These are phyloP conservation scores for Chirona hameri DNA, from an alignment of 2,888 invertebrate species.

Conservation along the genomic window DNA sequence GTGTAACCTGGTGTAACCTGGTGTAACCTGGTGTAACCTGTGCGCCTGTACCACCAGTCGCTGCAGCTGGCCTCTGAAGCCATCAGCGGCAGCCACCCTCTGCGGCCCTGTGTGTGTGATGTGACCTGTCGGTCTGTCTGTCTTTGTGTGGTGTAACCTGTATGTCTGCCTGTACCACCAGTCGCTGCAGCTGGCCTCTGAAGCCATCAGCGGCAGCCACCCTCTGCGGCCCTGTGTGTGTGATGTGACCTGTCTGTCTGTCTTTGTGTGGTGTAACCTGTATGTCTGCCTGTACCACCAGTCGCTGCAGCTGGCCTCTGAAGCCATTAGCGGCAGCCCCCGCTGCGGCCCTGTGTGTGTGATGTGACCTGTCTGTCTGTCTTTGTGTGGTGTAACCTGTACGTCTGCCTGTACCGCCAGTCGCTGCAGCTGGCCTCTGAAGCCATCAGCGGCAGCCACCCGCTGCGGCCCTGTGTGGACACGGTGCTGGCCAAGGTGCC, in stretches of 20 bases:
- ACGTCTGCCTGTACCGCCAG: conserved; percentile 49
- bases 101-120: conserved; percentile 66
- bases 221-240: conserved; percentile 62
- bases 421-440: conserved; percentile 78
- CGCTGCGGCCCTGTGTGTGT: conserved; percentile 63
- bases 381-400: too few relatives aligned
- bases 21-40: too few relatives aligned
- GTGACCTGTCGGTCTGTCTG: too few relatives aligned
- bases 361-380: too few relatives aligned
- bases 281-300: conserved; percentile 49
- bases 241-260: too few relatives aligned
- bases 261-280: too few relatives aligned
- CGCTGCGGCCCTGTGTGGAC: conserved; percentile 67
- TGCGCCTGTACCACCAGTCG: conserved; percentile 59
- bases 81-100: conserved; percentile 61
- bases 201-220: conserved; percentile 70
- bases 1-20: too few relatives aligned
- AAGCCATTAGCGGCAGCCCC: conserved; percentile 67
- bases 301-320: conserved; percentile 77
- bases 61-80: conserved; percentile 75
- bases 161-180: too few relatives aligned
- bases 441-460: conserved; percentile 67
- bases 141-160: too few relatives aligned
- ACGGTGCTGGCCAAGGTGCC: conserved; percentile 87
- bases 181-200: conserved; percentile 77